Percentiles rank a stretch among this genome's conserved stretches.
These are phyloP conservation scores for Sebastes goodei DNA, from an alignment of 2,797 vertebrate species.

Conservation along the genomic window DNA sequence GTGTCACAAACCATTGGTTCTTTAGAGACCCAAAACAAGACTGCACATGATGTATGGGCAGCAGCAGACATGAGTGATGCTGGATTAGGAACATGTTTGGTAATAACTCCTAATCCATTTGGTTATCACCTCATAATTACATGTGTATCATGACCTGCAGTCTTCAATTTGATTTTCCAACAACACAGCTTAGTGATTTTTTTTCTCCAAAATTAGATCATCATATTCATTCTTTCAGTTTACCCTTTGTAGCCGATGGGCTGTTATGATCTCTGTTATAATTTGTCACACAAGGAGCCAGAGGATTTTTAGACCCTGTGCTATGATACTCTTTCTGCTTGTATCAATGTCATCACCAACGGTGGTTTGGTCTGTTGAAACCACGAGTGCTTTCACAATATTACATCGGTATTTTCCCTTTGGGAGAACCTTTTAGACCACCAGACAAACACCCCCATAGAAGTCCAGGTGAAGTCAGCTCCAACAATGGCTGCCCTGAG, in stretches of 20 bases:
- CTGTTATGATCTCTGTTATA: neutral
- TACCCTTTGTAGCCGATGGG: neutral
- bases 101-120: neutral
- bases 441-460: conserved; percentile 19
- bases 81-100: neutral
- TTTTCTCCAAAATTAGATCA: neutral
- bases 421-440: conserved; percentile 18
- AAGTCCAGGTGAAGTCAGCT: conserved; percentile 40
- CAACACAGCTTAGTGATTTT: neutral
- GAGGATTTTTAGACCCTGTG: neutral
- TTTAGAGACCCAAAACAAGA: neutral
- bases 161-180: neutral
- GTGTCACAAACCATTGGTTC: conserved; percentile 30
- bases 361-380: conserved; percentile 32
- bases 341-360: conserved; percentile 46
- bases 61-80: neutral
- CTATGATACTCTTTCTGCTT: neutral
- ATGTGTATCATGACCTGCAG: neutral
- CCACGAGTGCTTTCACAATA: conserved; percentile 2
- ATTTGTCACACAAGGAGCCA: conserved; percentile 5
- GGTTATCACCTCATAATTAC: neutral
- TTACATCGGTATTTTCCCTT: conserved; percentile 57
- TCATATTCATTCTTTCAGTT: neutral
- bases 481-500: conserved; percentile 57
- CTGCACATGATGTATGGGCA: conserved; percentile 9